A percentile compares a stretch with the other conserved stretches of the same genome.
These are phyloP conservation scores for Heliconius ethilla DNA, from an alignment of 2,888 invertebrate species.

Conservation along the genomic window DNA sequence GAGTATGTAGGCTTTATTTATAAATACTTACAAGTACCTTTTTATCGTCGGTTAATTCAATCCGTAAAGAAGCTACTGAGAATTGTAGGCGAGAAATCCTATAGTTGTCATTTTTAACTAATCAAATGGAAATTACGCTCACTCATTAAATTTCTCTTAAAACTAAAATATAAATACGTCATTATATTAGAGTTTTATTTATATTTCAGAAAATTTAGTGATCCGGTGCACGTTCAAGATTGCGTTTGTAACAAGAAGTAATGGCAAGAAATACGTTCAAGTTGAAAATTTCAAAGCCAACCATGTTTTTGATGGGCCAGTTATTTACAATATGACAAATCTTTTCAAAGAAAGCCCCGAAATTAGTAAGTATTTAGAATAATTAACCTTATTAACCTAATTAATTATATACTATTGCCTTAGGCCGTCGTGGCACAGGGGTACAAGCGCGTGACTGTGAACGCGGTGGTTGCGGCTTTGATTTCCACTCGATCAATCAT, in stretches of 20 bases:
- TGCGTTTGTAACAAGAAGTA: slow-evolving; percentile 46
- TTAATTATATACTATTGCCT: background rate
- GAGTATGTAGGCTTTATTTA: too few relatives aligned
- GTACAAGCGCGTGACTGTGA: background rate
- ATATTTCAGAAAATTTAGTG: slow-evolving; percentile 58
- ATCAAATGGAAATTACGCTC: background rate
- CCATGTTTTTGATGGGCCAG: slow-evolving; percentile 61
- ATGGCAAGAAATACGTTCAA: slow-evolving; percentile 55
- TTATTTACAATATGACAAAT: slow-evolving; percentile 61
- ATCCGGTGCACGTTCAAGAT: slow-evolving; percentile 53
- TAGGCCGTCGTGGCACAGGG: background rate
- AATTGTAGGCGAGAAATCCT: background rate
- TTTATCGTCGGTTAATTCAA: background rate
- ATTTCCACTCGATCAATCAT: background rate
- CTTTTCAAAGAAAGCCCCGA: slow-evolving; percentile 60
- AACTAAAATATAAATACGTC: too few relatives aligned
- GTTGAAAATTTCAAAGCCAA: slow-evolving; percentile 51
- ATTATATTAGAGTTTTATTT: background rate
- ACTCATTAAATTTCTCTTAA: background rate
- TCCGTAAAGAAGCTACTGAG: background rate
- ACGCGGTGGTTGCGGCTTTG: background rate
- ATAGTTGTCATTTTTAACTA: background rate
- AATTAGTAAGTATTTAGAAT: slow-evolving; percentile 58
- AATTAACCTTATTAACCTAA: background rate
- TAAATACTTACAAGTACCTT: too few relatives aligned